These are phyloP conservation scores for Molossus molossus DNA, from an alignment of 2,797 vertebrate species.

Conservation along the genomic window DNA sequence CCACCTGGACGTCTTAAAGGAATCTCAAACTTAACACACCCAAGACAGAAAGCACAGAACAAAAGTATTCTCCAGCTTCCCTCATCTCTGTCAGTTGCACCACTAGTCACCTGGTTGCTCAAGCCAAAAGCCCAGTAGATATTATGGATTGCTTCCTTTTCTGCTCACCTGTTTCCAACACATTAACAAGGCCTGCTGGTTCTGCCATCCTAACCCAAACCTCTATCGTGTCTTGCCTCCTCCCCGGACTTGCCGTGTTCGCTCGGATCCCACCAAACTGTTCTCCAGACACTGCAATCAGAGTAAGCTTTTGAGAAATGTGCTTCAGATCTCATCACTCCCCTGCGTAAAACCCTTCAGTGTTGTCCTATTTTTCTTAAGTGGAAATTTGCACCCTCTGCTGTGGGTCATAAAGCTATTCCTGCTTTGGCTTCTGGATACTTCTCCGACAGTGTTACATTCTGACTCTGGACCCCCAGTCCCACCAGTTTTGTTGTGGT, in stretches of 20 bases:
- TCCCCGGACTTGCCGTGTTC: background rate
- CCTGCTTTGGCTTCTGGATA: background rate
- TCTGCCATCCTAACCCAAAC: background rate
- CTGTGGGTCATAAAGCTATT: background rate
- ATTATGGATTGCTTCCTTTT: background rate
- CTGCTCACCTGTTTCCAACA: background rate
- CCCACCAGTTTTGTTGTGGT: background rate
- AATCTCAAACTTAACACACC: background rate
- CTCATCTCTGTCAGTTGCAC: background rate
- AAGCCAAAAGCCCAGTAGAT: background rate
- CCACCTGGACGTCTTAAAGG: background rate
- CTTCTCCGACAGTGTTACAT: background rate
- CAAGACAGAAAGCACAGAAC: background rate
- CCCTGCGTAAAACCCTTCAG: background rate
- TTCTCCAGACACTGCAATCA: background rate
- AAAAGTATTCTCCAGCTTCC: background rate
- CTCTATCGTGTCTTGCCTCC: background rate
- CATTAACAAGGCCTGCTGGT: background rate
- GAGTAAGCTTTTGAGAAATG: background rate
- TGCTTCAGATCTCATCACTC: background rate
- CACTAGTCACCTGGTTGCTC: background rate
- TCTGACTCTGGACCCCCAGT: background rate
- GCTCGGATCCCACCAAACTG: background rate
- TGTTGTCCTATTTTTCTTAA: background rate
- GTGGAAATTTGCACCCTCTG: background rate